Evolutionary conservation across 2,113 vertebrate genomes (phyloP).

Genomic region (Romanogobio albipinnatus): DNA sequence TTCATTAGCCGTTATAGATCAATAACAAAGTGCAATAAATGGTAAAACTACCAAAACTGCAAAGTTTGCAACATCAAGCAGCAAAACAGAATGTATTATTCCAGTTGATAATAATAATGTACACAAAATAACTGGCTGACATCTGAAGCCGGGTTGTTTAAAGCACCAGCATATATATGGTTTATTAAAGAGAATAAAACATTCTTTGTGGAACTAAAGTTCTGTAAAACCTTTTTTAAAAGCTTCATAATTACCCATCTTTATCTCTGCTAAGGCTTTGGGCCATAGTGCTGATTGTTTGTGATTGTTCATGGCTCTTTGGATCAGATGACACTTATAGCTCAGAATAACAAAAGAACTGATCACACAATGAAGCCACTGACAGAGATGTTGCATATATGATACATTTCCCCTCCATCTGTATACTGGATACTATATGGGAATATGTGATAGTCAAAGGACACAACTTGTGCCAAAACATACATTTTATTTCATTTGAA

Average conservation of each 20-base stretch:
- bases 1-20: too few relatives aligned
- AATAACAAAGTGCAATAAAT: too few relatives aligned
- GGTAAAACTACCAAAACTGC: too few relatives aligned
- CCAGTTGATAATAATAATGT: too few relatives aligned
- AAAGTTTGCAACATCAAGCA: too few relatives aligned
- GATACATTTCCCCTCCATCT: conserved; percentile 23
- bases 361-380: conserved; percentile 30
- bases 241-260: background rate
- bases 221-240: background rate
- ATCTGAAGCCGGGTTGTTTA: background rate
- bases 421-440: conserved; percentile 10
- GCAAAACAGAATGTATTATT: too few relatives aligned
- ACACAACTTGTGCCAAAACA: conserved; percentile 1
- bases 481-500: background rate
- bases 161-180: background rate
- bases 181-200: background rate
- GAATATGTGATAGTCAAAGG: background rate
- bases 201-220: background rate
- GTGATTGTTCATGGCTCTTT: conserved; percentile 1
- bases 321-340: conserved; percentile 28
- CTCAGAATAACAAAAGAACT: conserved; percentile 21
- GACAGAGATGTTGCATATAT: conserved; percentile 14
- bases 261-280: background rate
- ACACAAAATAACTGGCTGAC: too few relatives aligned
- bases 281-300: background rate